phyloP scores from a whole-genome alignment of 2,888 invertebrate species.

The Ichneumoninae sp. region DNA sequence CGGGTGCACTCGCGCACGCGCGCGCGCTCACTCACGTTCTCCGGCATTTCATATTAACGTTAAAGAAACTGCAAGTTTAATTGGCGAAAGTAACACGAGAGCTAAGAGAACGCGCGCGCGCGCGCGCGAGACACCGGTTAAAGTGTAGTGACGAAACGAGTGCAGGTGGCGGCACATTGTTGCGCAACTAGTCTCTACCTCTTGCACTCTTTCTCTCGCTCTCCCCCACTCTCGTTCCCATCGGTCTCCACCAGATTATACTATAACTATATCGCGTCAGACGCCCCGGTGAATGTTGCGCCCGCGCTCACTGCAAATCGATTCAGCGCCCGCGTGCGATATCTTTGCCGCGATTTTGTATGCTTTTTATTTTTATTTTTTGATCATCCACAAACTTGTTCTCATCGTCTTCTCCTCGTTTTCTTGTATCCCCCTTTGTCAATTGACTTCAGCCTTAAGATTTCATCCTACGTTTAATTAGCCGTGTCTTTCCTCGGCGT shows the following conservation, averaged over 20 bases:
- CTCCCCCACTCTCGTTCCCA: slow-evolving; percentile 33
- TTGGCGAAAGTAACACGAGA: slow-evolving; percentile 78
- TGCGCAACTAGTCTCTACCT: slow-evolving; percentile 71
- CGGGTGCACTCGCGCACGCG: slow-evolving; percentile 23
- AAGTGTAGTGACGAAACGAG: slow-evolving; percentile 77
- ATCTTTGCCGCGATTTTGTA: slow-evolving; percentile 45
- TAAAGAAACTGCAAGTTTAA: slow-evolving; percentile 75
- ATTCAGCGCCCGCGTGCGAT: slow-evolving; percentile 48
- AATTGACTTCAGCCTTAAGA: no score
- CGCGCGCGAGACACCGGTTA: slow-evolving; percentile 68
- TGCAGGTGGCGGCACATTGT: slow-evolving; percentile 79
- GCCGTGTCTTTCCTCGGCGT: not conserved
- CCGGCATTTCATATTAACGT: slow-evolving; percentile 73
- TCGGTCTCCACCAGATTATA: slow-evolving; percentile 24
- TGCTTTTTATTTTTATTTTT: not conserved
- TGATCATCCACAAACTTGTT: not conserved
- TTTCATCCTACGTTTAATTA: not conserved
- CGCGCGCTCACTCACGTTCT: slow-evolving; percentile 48
- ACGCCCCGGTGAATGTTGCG: slow-evolving; percentile 70
- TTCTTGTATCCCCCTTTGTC: not conserved
- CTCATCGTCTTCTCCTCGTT: not conserved
- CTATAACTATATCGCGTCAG: slow-evolving; percentile 44
- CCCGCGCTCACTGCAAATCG: slow-evolving; percentile 58
- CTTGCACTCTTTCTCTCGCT: slow-evolving; percentile 60
- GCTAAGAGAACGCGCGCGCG: slow-evolving; percentile 63